Evolutionary conservation across 2,113 vertebrate genomes (phyloP).

Genomic region (Eleginops maclovinus): DNA sequence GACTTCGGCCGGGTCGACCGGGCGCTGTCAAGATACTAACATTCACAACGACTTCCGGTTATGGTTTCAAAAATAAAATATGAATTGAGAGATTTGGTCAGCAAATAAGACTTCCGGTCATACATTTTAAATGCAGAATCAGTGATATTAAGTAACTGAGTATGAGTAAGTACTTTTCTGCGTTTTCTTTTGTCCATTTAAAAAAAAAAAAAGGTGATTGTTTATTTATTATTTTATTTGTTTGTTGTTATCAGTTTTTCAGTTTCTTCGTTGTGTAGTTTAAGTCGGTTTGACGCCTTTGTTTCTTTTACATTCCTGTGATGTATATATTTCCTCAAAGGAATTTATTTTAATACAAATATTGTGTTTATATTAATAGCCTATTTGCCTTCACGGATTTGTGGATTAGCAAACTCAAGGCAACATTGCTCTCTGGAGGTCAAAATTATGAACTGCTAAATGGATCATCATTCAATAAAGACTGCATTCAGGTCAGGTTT

Average conservation of each 20-base stretch:
- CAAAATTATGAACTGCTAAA: background rate
- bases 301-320: background rate
- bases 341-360: no score
- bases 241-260: no score
- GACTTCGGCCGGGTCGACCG: constrained; percentile 54
- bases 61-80: constrained; percentile 42
- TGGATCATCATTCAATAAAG: background rate
- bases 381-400: background rate
- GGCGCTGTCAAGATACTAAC: background rate
- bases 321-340: background rate
- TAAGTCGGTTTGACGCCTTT: background rate
- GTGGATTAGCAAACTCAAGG: constrained; percentile 8
- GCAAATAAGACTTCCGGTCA: constrained; percentile 32
- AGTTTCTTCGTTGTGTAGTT: background rate
- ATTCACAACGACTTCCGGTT: background rate
- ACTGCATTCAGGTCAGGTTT: background rate
- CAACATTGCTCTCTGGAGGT: constrained; percentile 30
- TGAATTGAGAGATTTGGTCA: fast-evolving
- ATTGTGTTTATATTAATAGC: background rate
- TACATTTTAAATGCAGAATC: background rate
- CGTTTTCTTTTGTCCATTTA: no score
- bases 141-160: no score
- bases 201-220: no score
- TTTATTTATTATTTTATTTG: background rate
- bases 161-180: no score